phyloP scores from a whole-genome alignment of 2,888 invertebrate species.

The Rotaria socialis region DNA sequence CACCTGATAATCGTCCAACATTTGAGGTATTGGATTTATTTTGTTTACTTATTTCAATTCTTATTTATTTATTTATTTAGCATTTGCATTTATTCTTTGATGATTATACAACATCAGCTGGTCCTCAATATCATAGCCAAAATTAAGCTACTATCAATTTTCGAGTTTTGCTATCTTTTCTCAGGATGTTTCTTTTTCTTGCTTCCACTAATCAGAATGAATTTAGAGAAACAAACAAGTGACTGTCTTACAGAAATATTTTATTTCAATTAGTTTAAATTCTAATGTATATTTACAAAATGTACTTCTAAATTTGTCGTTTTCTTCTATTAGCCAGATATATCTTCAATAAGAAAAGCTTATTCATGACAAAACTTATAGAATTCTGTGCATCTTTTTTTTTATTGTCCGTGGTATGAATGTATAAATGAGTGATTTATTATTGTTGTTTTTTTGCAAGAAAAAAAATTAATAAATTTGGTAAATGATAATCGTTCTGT shows the following conservation, averaged over 20 bases:
- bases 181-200: neutral
- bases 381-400: neutral
- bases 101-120: constrained; percentile 27
- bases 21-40: constrained; percentile 64
- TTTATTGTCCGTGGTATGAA: neutral
- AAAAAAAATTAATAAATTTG: neutral
- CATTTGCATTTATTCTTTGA: constrained; percentile 29
- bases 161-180: neutral
- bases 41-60: neutral
- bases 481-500: neutral
- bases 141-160: neutral
- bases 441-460: neutral
- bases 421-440: constrained; percentile 23
- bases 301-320: neutral
- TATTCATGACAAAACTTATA: neutral
- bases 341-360: neutral
- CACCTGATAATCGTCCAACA: constrained; percentile 82
- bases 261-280: neutral
- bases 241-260: constrained; percentile 17
- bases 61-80: neutral
- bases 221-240: neutral
- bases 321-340: neutral
- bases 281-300: neutral
- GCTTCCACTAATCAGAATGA: neutral
- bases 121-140: constrained; percentile 30